phyloP scores from a whole-genome alignment of 2,797 vertebrate genomes.

The Otus scops region DNA sequence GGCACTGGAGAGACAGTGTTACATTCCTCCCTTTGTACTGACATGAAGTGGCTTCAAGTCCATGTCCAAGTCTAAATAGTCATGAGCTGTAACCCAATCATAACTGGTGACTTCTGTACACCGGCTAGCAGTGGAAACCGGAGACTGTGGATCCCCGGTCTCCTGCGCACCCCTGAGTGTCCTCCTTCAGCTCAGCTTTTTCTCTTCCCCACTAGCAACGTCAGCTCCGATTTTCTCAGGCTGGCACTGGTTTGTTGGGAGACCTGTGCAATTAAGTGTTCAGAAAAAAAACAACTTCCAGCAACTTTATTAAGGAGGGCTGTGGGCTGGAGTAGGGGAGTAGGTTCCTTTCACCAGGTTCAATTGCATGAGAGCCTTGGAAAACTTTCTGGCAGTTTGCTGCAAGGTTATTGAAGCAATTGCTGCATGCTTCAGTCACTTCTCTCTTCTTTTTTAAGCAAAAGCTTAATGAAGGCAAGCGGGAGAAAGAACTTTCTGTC shows the following conservation, averaged over 20 bases:
- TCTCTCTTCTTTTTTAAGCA: background rate
- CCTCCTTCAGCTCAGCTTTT: background rate
- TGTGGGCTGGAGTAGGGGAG: background rate
- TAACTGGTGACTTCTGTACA: slow-evolving; percentile 33
- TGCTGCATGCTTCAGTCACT: slow-evolving; percentile 28
- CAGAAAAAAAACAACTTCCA: background rate
- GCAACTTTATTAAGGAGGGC: background rate
- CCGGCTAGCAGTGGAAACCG: slow-evolving; percentile 3
- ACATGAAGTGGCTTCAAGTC: slow-evolving; percentile 65
- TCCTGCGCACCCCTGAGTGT: background rate
- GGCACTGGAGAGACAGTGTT: slow-evolving; percentile 69
- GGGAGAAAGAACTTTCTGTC: slow-evolving; percentile 25
- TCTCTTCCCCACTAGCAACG: background rate
- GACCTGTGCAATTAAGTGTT: background rate
- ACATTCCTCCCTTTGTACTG: slow-evolving; percentile 73
- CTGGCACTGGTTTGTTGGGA: background rate
- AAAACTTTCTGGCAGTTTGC: slow-evolving; percentile 50
- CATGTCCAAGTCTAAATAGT: slow-evolving; percentile 68
- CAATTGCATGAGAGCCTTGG: slow-evolving; percentile 27
- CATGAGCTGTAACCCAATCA: slow-evolving; percentile 63
- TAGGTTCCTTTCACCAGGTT: slow-evolving; percentile 27
- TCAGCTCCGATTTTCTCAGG: background rate
- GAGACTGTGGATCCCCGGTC: slow-evolving; percentile 14
- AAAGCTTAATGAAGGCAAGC: slow-evolving; percentile 32
- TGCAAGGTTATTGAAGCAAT: slow-evolving; percentile 44